phyloP scores from a whole-genome alignment of 2,113 vertebrate genomes.

The Setophaga coronata region DNA sequence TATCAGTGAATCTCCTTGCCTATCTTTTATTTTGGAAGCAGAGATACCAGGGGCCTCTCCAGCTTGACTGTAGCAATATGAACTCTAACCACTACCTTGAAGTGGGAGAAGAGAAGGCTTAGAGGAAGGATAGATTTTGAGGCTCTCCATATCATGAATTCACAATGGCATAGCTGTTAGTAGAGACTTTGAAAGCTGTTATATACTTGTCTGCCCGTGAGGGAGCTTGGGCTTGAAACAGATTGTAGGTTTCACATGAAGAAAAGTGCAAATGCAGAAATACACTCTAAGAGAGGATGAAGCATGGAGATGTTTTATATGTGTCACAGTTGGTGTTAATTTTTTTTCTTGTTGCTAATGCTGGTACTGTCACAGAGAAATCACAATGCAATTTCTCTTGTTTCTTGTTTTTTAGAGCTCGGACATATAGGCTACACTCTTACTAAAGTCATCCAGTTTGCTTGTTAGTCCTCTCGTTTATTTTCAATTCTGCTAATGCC shows the following conservation, averaged over 20 bases:
- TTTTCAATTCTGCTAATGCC: slow-evolving; percentile 14
- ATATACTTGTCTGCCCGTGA: background rate
- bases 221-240: background rate
- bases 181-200: background rate
- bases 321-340: background rate
- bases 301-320: background rate
- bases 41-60: background rate
- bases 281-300: background rate
- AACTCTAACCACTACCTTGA: background rate
- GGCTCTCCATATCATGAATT: background rate
- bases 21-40: background rate
- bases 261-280: background rate
- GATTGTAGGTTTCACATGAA: background rate
- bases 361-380: background rate
- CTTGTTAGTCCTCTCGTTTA: background rate
- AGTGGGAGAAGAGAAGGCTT: background rate
- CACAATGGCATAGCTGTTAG: background rate
- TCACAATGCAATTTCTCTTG: background rate
- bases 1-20: background rate
- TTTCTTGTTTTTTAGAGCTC: background rate
- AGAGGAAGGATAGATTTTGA: background rate
- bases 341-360: background rate
- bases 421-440: background rate
- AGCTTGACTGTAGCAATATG: background rate
- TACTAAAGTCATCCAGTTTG: background rate